Evolutionary conservation across 2,888 invertebrate genomes (phyloP), one percentile per base, ranked within the genome.

Genomic region (Pseudeuparius sepicola): DNA sequence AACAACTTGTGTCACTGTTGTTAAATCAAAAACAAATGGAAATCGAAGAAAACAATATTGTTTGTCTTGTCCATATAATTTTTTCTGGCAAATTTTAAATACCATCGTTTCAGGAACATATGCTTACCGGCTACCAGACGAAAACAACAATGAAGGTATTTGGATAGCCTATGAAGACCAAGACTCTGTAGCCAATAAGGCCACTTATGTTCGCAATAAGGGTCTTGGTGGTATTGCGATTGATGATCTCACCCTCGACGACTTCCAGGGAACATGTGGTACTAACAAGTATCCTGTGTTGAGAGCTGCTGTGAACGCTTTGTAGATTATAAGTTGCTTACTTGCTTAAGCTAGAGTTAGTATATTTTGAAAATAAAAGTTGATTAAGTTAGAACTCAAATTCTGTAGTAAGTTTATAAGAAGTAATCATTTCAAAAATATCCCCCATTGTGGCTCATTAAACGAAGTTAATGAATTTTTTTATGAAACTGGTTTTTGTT

Each of bases 81-180:
- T 20, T 20, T 20, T n/a, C 20, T 20, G 6, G 6, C 14, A 29
- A 5, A 14, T 7, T 13, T 32, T 20, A 20, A n/a, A 7, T 20
- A 7, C 20, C n/a, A 38, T 34, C 11, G 23, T 56, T 57, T 4
- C 51, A 74, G 77, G 86, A 32, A 75, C 75, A 10, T 87, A 86
- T 55, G 84, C 80, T 1, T 86, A 75, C 66, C 75, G 78, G 42
- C 61, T 78, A 0, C 78, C 81, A 34, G 71, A 75, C 35, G 44
- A 49, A 30, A 70, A 62, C 31, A 72, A 71, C 1, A 72, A 73
- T 14, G 70, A 72, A 9, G 85, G 84, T 1, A 57, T 84, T 4
- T 86, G 86, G 86, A 75, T 81, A n/a, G 75, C 75, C 38, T 85
- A 78, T 56, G 85, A 85, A 51, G 83, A 84, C 52, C 76, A 79